These are phyloP conservation scores for Oreochromis aureus DNA, from an alignment of 2,113 vertebrate species.

Conservation along the genomic window DNA sequence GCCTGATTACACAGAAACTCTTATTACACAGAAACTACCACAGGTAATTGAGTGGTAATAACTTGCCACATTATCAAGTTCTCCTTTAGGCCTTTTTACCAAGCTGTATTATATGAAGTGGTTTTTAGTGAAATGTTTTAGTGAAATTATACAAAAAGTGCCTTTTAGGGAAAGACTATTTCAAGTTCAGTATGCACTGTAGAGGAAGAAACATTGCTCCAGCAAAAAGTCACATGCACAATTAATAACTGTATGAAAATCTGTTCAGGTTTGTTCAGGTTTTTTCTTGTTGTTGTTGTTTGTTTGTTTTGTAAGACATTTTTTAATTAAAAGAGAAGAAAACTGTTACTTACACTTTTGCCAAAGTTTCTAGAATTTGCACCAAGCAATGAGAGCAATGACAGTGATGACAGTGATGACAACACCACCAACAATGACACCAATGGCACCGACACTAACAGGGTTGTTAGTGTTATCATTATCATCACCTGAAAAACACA, in stretches of 20 bases:
- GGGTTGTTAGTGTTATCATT: background rate
- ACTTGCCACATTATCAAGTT: background rate
- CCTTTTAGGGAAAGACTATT: too few relatives aligned
- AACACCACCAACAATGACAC: background rate
- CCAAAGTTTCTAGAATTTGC: background rate
- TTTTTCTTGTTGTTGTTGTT: background rate
- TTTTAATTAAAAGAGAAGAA: background rate
- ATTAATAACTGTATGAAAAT: background rate
- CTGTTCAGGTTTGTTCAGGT: background rate
- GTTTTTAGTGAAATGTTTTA: too few relatives aligned
- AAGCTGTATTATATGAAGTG: too few relatives aligned
- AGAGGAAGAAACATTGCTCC: too few relatives aligned
- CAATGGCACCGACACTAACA: background rate
- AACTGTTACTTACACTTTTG: background rate
- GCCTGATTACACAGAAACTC: too few relatives aligned
- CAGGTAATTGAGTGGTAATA: background rate
- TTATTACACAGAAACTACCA: background rate
- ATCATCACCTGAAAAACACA: background rate
- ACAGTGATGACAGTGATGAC: background rate
- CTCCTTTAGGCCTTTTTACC: too few relatives aligned
- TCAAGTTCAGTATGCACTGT: too few relatives aligned
- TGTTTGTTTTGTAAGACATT: rapidly evolving
- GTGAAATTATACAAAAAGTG: too few relatives aligned
- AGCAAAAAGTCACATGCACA: too few relatives aligned
- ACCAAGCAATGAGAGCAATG: background rate